A percentile compares a stretch with the other conserved stretches of the same genome.
Evolutionary conservation across 2,797 vertebrate genomes (phyloP).

Genomic region (Sebastes paucispinis): DNA sequence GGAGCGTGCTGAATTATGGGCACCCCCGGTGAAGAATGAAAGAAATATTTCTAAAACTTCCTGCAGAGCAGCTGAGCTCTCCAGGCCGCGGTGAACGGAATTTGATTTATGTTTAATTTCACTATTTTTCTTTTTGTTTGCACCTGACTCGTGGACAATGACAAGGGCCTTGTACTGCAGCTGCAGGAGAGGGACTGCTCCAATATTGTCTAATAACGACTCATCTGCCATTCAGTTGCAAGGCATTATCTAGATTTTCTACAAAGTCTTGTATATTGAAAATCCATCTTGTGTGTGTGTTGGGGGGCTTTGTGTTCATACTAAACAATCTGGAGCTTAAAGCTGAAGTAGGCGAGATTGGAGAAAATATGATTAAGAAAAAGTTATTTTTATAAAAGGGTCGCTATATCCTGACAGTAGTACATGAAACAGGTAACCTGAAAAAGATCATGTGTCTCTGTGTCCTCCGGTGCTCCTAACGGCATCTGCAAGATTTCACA

Average conservation of each 20-base stretch:
- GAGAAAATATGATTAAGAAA: no score
- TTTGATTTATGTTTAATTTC: conserved; percentile 73
- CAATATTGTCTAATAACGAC: conserved; percentile 40
- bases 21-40: conserved; percentile 43
- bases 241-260: conserved; percentile 9
- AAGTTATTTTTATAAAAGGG: no score
- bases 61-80: conserved; percentile 67
- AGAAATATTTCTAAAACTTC: conserved; percentile 62
- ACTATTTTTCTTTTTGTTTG: conserved; percentile 36
- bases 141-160: conserved; percentile 69
- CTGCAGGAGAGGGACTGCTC: conserved; percentile 37
- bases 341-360: rapidly evolving
- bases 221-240: conserved; percentile 11
- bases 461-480: no score
- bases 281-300: conserved; percentile 16
- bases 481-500: no score
- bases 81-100: conserved; percentile 28
- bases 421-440: no score
- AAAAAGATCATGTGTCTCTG: no score
- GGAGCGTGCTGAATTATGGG: conserved; percentile 57
- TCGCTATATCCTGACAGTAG: no score
- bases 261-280: neutral
- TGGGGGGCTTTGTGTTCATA: neutral
- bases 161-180: conserved; percentile 49
- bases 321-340: conserved; percentile 16